Evolutionary conservation across 2,113 vertebrate species (phyloP).

Genomic region (Acinonyx jubatus): DNA sequence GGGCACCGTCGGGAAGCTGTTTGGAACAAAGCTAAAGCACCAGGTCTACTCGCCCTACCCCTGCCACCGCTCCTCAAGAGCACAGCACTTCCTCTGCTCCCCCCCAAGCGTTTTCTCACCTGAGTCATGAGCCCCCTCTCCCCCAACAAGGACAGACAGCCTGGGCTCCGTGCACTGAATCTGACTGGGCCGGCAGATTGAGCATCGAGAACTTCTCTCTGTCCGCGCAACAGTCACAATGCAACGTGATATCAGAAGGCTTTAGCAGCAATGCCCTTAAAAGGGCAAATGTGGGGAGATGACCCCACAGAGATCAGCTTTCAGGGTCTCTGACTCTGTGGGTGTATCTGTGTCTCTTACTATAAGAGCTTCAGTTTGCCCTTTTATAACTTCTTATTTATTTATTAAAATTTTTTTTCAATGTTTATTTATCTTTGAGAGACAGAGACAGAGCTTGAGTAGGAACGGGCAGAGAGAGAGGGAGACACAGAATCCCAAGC

Average conservation of each 20-base stretch:
- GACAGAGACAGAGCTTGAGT: no score
- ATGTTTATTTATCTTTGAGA: no score
- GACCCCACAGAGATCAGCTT: rapidly evolving
- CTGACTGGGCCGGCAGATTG: background rate
- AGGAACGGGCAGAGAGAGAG: no score
- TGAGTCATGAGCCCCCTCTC: background rate
- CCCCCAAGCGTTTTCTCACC: background rate
- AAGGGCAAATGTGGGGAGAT: rapidly evolving
- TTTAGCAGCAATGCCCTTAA: background rate
- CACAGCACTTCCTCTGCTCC: no score
- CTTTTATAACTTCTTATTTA: background rate
- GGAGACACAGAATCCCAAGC: no score
- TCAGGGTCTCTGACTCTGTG: background rate
- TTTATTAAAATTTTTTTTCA: no score
- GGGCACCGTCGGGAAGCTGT: background rate
- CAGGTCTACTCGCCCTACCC: rapidly evolving
- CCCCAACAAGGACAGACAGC: background rate
- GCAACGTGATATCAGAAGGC: rapidly evolving
- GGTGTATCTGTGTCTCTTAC: background rate
- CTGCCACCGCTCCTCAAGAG: background rate
- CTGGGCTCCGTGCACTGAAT: background rate
- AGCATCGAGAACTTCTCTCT: background rate
- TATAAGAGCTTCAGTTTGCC: background rate
- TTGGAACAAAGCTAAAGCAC: background rate
- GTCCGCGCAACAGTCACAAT: background rate